phyloP scores from a whole-genome alignment of 2,888 invertebrate species.

The Trissoscelio sp. region DNA sequence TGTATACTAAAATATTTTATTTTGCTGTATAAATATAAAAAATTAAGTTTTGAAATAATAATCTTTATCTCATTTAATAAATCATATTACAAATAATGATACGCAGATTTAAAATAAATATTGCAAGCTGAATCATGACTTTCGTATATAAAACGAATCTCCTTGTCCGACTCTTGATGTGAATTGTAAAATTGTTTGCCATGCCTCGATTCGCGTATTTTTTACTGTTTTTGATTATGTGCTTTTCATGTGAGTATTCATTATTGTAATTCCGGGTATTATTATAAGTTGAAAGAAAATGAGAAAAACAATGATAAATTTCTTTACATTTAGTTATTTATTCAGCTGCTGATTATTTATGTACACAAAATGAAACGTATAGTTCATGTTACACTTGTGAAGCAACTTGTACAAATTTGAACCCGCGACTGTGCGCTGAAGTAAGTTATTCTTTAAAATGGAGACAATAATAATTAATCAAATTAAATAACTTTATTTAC shows the following conservation, averaged over 20 bases:
- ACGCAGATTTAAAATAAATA: background rate
- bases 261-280: background rate
- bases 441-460: constrained; percentile 28
- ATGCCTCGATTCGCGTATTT: background rate
- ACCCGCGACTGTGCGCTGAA: constrained; percentile 1
- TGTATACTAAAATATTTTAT: too few species aligned
- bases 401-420: constrained; percentile 20
- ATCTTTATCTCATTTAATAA: background rate
- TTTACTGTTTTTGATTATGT: background rate
- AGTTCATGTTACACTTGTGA: constrained; percentile 37
- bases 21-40: too few species aligned
- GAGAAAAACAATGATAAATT: background rate
- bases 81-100: constrained; percentile 21
- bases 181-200: background rate
- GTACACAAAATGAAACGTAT: constrained; percentile 47
- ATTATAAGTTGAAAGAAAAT: background rate
- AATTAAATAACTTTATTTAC: too few species aligned
- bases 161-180: background rate
- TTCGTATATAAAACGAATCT: background rate
- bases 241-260: background rate
- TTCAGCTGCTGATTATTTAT: constrained; percentile 30
- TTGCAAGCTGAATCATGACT: background rate
- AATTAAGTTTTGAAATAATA: background rate
- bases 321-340: background rate
- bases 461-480: background rate